Base-by-base conservation (phyloP, 1,140 invertebrate species). In the Hyles vespertilio region DNA sequence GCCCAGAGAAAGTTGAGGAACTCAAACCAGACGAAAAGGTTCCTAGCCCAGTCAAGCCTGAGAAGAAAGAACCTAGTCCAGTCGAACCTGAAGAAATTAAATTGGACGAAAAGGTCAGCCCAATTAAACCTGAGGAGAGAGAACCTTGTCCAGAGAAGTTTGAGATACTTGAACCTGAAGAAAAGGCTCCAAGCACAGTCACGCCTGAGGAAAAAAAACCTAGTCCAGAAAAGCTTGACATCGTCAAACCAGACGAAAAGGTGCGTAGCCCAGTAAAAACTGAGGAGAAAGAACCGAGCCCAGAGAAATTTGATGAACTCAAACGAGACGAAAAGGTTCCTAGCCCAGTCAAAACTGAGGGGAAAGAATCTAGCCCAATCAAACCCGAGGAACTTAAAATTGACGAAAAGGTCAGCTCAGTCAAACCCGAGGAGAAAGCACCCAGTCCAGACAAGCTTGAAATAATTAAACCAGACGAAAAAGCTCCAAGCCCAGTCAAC, bases 201-300 rank as follows among this genome's bases (percentile, higher is more conserved):
- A 34, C 3, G 36, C 32, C n/a, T n/a, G 48, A 49, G 3, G 54
- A 61, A 11, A 56, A 22, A 47, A 40, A 32, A 10, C n/a, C 32
- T 2, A 61, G 46, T 40, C 43, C 49, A 4, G 7, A 32, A 5
- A 9, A 9, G 34, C 32, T 1, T 11, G 10, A 50, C 9, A 50
- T n/a, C 7, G 32, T 22, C 22, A 34, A 51, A n/a, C 50, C 50
- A 32, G 50, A 32, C 6, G 50, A 8, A 22, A 34, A 34, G 9
- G 32, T 8, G n/a, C 9, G 4, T 3, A 51, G 7, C 32, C 32
- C 32, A 33, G 22, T 32, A 8, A 51, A 53, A 5, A 1, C 36
- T 40, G 36, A 40, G 4, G 36, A 40, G 36, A 54, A 45, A 9
- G 10, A 3, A 52, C 51, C 53, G 32, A 60, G 59, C 22, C 52